phyloP scores from a whole-genome alignment of 2,113 vertebrate genomes.

The Taxidea taxus region DNA sequence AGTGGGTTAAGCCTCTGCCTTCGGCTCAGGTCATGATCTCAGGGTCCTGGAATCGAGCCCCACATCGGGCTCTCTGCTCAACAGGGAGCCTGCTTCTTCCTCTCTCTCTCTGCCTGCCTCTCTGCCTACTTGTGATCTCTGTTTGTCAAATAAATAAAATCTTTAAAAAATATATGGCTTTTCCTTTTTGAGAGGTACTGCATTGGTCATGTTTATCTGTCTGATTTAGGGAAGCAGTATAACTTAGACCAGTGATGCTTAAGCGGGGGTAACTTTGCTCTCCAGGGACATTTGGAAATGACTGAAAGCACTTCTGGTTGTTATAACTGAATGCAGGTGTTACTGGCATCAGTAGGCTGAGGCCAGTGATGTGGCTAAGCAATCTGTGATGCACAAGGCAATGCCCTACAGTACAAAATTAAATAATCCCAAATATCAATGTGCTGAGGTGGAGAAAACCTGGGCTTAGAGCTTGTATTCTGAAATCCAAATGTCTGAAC shows the following conservation, averaged over 20 bases:
- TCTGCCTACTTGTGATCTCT: too few relatives aligned
- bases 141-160: too few relatives aligned
- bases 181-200: neutral
- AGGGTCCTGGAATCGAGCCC: too few relatives aligned
- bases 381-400: neutral
- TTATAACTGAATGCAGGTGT: neutral
- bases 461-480: neutral
- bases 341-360: neutral
- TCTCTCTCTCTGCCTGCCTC: too few relatives aligned
- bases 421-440: neutral
- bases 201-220: neutral
- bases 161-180: too few relatives aligned
- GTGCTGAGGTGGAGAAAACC: neutral
- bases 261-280: neutral
- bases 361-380: neutral
- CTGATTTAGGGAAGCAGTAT: neutral
- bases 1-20: too few relatives aligned
- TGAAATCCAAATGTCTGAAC: neutral
- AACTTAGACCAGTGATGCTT: neutral
- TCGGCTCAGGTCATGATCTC: too few relatives aligned
- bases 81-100: too few relatives aligned
- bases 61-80: too few relatives aligned
- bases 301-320: neutral
- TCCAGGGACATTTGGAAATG: neutral
- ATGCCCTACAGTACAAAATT: neutral